Evolutionary conservation across 2,113 vertebrate species (phyloP).

Genomic region (Thamnophis sirtalis): DNA sequence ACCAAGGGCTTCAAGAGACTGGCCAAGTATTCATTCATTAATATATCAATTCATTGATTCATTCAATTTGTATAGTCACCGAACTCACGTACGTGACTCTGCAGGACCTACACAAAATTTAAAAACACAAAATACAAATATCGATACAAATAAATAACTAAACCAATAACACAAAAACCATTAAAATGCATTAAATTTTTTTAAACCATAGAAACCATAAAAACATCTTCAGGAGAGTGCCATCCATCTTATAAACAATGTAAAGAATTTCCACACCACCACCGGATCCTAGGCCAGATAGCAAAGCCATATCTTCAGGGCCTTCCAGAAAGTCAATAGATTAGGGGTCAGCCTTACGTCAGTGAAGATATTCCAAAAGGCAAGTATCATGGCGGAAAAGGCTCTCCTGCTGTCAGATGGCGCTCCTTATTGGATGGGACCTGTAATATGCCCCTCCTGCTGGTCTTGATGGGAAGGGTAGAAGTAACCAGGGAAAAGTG

Average conservation of each 20-base stretch:
- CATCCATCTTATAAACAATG: neutral
- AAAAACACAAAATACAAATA: too few species aligned
- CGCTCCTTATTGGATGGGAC: too few species aligned
- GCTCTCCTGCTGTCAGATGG: neutral
- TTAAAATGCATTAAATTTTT: neutral
- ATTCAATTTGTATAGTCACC: neutral
- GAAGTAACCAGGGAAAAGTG: neutral
- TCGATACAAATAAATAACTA: too few species aligned
- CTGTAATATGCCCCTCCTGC: neutral
- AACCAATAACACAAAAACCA: too few species aligned
- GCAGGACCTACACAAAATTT: too few species aligned
- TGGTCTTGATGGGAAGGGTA: neutral
- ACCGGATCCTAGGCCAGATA: neutral
- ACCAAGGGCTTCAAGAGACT: neutral
- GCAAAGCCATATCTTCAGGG: neutral
- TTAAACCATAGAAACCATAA: neutral
- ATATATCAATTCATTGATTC: too few species aligned
- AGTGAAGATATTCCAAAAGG: neutral
- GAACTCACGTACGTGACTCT: too few species aligned
- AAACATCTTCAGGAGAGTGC: neutral
- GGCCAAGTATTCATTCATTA: neutral
- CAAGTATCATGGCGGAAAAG: neutral
- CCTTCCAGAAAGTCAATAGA: neutral
- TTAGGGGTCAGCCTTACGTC: neutral
- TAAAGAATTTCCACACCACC: neutral